Evolutionary conservation across 2,888 invertebrate genomes (phyloP), one percentile per base, ranked within the genome.

Genomic region (Actias luna): DNA sequence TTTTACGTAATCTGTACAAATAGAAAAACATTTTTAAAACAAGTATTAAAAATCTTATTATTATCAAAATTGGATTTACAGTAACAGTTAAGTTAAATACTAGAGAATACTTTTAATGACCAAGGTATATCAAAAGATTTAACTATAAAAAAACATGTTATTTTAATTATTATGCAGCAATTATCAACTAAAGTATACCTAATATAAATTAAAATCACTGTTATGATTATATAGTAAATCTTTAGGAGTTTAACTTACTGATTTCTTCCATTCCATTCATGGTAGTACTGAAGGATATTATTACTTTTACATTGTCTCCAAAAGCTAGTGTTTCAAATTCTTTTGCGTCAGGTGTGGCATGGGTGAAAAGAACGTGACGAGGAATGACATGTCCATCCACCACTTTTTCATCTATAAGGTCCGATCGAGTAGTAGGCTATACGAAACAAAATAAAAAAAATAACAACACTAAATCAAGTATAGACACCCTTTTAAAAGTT

Each of bases 301-400:
- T 95, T 61, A 98, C 98, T 87, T 96, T 96, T 67, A 97, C 94
- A 78, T 96, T 96, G 78, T 97, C 97, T 46, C 95, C 94, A 80
- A 96, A 97, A 29, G 97, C 97, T 70, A 96, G 91, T 5, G 98
- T 97, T 80, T 96, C 95, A 80, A 95, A 97, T 70, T 96, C 95
- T 67, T 94, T 93, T 67, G 94, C 94, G 72, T 96, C 95, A 7
- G 94, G 94, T 0, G 97, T 96, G 18, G 98, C 96, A 69, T 96
- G 94, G 0, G 97, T 97, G 88, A 98, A 98, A 63, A 98, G 94
- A 29, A 97, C 97, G 79, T 96, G 95, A 78, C 95, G 95, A 0
- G 97, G 97, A 72, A 98, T 96, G 62, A 98, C 96, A 84, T 98
- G 98, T 0, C 97, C 98, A 82, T 98, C 97, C 67, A 98, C 95